Evolutionary conservation across 2,888 invertebrate species (phyloP).

Genomic region (Galeopsomyia nigrocyanea): DNA sequence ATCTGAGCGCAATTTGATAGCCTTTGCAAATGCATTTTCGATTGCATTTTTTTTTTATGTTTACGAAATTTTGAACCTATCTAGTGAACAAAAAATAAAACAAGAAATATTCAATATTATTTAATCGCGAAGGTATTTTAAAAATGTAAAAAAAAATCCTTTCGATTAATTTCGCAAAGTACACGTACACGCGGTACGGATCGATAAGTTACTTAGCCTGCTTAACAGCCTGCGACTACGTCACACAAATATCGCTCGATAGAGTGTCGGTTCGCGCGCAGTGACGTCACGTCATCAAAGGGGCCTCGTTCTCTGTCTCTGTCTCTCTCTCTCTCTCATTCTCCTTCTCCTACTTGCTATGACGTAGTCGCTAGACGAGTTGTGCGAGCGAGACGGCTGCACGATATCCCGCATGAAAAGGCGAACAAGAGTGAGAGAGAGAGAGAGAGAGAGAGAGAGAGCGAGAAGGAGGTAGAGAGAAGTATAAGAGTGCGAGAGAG

Average conservation of each 20-base stretch:
- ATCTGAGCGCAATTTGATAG: not conserved
- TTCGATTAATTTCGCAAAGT: not conserved
- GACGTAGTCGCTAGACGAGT: conserved; percentile 30
- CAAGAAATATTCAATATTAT: no score
- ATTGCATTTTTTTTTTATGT: not conserved
- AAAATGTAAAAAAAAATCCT: conserved; percentile 27
- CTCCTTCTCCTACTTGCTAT: not conserved
- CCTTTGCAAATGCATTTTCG: no score
- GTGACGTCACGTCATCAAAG: conserved; percentile 50
- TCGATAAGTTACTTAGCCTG: conserved; percentile 33
- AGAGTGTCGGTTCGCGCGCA: conserved; percentile 38
- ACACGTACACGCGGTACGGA: conserved; percentile 1
- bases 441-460: conserved; percentile 50
- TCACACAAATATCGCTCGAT: conserved; percentile 49
- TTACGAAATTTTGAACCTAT: no score
- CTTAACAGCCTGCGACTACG: conserved; percentile 44
- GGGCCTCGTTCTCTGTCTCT: not conserved
- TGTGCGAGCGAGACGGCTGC: conserved; percentile 8
- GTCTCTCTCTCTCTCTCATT: not conserved
- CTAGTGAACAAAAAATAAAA: no score
- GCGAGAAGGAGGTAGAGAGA: conserved; percentile 12
- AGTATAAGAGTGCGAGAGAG: conserved; percentile 37
- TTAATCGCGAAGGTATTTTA: not conserved
- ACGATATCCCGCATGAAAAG: conserved; percentile 34
- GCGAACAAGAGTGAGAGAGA: conserved; percentile 52